These are phyloP conservation scores for Sphaerophoria taeniata DNA, from an alignment of 2,888 invertebrate species.

Conservation along the genomic window DNA sequence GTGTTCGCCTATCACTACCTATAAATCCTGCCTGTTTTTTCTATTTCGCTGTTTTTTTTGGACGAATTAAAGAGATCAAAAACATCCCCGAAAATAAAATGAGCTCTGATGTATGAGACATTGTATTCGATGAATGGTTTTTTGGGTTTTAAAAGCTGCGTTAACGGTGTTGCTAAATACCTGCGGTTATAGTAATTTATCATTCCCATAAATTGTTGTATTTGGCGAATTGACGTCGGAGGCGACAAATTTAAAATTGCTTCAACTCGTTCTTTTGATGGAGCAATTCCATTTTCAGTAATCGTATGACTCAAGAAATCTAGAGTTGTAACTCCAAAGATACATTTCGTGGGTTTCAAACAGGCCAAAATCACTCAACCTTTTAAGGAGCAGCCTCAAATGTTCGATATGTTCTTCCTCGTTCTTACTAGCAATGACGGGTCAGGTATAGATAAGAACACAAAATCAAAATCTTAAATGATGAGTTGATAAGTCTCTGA, in stretches of 20 bases:
- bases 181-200: conserved; percentile 1
- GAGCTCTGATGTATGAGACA: too few species aligned
- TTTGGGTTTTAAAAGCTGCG: too few species aligned
- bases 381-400: neutral
- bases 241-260: neutral
- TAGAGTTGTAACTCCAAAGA: neutral
- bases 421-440: conserved; percentile 4
- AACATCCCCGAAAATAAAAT: too few species aligned
- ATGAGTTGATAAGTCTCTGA: conserved; percentile 75
- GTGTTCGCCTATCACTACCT: too few species aligned
- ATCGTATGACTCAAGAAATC: conserved; percentile 3
- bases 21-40: too few species aligned
- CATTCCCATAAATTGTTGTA: conserved; percentile 7
- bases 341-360: neutral
- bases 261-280: neutral
- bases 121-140: too few species aligned
- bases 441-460: neutral
- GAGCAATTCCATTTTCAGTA: neutral
- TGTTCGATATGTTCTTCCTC: neutral
- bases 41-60: too few species aligned
- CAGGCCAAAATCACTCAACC: neutral
- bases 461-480: conserved; percentile 72
- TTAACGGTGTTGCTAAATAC: too few species aligned
- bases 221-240: neutral
- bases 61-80: too few species aligned